Evolutionary conservation across 2,888 invertebrate genomes (phyloP), one percentile per base, ranked within the genome.

Genomic region (Acanthosepion pharaonis): DNA sequence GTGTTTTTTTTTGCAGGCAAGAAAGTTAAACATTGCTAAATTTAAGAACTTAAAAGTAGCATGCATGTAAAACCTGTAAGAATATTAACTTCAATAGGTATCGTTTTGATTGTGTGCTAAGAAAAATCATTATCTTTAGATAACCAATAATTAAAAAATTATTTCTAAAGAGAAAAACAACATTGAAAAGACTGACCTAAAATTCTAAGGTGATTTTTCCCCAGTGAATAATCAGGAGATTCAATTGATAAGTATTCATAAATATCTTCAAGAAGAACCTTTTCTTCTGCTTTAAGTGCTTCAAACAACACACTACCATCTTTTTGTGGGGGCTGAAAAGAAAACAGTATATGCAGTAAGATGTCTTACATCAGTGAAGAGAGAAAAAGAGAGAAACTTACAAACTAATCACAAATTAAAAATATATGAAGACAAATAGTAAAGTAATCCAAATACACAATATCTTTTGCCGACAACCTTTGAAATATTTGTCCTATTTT

Each of bases 171-270:
- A 59, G 59, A 20, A 42, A 49, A n/a, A 42, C 8, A 42, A 59
- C 23, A 55, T 8, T 20, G 8, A 94, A 42, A 4, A 92, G 18
- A 53, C 28, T 18, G 91, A 95, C 95, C 95, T 64, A 96, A 94
- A 33, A 95, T 93, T 51, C 95, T 95, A 51, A 96, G 94, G 95
- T 96, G 96, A 91, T 96, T 95, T 94, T 95, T 95, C 64, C 96
- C 95, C 23, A 96, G 95, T 9, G 96, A 96, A 96, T 96, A 96
- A 20, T 94, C 94, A 11, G 93, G 53, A 53, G 42, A 48, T 49
- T 51, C 28, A 92, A 49, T 93, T 28, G 93, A 23, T 51, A 93
- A 25, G 25, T 49, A 93, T 53, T 93, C n/a, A 51, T 49, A 93
- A 28, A 93, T 28, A 51, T 93, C 93, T 93, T 93, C 51, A 23